phyloP scores from a whole-genome alignment of 2,888 invertebrate species.

The Exocentrus adspersus region DNA sequence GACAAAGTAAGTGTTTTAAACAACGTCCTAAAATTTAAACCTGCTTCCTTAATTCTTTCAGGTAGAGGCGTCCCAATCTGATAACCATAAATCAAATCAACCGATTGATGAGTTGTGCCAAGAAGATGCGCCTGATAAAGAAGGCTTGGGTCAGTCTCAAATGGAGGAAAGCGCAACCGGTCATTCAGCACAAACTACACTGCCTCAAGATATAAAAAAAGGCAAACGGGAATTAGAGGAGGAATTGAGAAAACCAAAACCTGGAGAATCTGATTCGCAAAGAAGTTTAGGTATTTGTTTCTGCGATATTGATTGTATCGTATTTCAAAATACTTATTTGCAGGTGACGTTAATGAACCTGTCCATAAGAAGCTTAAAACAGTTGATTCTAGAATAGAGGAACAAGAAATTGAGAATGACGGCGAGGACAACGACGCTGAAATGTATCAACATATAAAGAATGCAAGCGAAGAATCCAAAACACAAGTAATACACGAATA shows the following conservation, averaged over 20 bases:
- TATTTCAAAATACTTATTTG: slow-evolving; percentile 36
- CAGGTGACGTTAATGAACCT: slow-evolving; percentile 71
- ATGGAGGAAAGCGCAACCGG: slow-evolving; percentile 77
- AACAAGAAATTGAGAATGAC: slow-evolving; percentile 63
- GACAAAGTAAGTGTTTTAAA: slow-evolving; percentile 61
- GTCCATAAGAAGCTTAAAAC: slow-evolving; percentile 72
- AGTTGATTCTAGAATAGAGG: slow-evolving; percentile 62
- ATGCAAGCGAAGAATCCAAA: slow-evolving; percentile 76
- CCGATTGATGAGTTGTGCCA: slow-evolving; percentile 66
- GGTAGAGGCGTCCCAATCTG: slow-evolving; percentile 63
- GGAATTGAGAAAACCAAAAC: slow-evolving; percentile 73
- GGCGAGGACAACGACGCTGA: slow-evolving; percentile 64
- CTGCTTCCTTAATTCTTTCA: slow-evolving; percentile 53
- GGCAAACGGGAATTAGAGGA: slow-evolving; percentile 55
- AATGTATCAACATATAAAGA: slow-evolving; percentile 86
- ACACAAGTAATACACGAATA: slow-evolving; percentile 69
- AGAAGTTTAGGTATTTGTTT: slow-evolving; percentile 67
- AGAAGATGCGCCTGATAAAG: slow-evolving; percentile 72
- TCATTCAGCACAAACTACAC: slow-evolving; percentile 66
- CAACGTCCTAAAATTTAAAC: too few relatives aligned
- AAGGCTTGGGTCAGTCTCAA: slow-evolving; percentile 80
- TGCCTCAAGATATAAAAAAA: slow-evolving; percentile 54
- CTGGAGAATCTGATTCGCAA: slow-evolving; percentile 79
- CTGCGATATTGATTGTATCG: background rate
- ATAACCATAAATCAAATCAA: slow-evolving; percentile 55